phyloP scores from a whole-genome alignment of 2,113 vertebrate species.

The Notechis scutatus region DNA sequence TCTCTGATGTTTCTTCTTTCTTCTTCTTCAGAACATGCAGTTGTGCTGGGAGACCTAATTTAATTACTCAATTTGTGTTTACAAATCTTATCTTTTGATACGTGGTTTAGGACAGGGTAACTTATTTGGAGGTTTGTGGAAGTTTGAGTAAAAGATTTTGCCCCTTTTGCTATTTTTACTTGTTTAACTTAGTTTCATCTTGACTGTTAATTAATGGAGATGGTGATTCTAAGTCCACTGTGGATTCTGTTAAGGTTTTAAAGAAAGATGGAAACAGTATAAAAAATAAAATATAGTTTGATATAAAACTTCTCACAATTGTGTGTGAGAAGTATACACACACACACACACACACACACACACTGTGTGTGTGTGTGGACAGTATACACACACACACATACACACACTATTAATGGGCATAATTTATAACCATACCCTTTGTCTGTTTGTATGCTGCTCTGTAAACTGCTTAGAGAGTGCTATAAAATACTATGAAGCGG shows the following conservation, averaged over 20 bases:
- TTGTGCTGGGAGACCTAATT: neutral
- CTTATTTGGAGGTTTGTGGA: neutral
- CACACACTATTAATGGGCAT: no score
- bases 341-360: no score
- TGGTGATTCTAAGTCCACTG: neutral
- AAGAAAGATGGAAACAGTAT: neutral
- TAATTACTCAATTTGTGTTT: neutral
- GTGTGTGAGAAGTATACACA: no score
- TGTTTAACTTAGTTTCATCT: neutral
- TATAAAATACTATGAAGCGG: no score
- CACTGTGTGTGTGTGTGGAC: no score
- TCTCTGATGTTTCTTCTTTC: neutral
- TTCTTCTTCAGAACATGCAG: neutral
- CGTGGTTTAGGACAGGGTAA: neutral
- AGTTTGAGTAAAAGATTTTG: neutral
- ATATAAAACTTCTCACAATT: neutral
- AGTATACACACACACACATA: no score
- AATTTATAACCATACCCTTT: no score
- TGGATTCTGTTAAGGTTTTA: neutral
- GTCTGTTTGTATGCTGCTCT: no score
- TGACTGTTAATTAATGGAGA: neutral
- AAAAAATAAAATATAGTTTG: neutral
- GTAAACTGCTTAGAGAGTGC: no score
- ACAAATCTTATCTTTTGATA: neutral
- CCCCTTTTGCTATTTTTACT: neutral